These are phyloP conservation scores for Drosophila setosimentum DNA, from an alignment of 2,888 invertebrate genomes.

Conservation along the genomic window DNA sequence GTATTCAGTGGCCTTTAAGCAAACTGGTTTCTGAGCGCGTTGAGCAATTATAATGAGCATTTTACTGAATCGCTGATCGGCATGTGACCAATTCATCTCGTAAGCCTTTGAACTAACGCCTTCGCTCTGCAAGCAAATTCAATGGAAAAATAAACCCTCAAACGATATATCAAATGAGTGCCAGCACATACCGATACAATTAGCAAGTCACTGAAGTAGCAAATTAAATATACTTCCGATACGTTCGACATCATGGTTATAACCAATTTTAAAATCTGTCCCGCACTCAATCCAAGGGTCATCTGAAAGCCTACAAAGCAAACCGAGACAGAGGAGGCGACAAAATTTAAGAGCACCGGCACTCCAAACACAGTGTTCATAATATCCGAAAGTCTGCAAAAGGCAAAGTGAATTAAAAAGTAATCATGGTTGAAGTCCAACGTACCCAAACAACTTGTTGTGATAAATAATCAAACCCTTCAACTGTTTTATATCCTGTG, in stretches of 20 bases:
- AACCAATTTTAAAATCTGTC: conserved; percentile 56
- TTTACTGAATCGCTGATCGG: conserved; percentile 59
- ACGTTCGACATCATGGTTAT: conserved; percentile 58
- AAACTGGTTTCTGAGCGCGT: conserved; percentile 68
- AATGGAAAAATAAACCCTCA: not conserved
- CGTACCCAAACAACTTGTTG: conserved; percentile 42
- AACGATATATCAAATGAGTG: not conserved
- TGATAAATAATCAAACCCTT: conserved; percentile 38
- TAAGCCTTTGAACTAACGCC: conserved; percentile 59
- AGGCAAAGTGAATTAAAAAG: not conserved
- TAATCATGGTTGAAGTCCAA: not conserved
- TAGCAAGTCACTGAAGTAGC: conserved; percentile 39
- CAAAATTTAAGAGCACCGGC: conserved; percentile 70
- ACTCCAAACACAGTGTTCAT: conserved; percentile 67
- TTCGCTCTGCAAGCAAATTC: conserved; percentile 50
- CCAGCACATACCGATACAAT: conserved; percentile 29
- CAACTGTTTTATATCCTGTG: conserved; percentile 18
- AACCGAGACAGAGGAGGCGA: conserved; percentile 68
- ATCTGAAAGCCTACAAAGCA: conserved; percentile 60
- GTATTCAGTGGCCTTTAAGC: conserved; percentile 68
- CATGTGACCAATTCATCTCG: conserved; percentile 57
- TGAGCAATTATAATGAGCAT: conserved; percentile 63
- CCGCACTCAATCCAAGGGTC: conserved; percentile 56
- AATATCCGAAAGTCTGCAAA: conserved; percentile 38
- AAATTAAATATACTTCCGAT: conserved; percentile 48